phyloP scores from a whole-genome alignment of 2,113 vertebrate species.

The Scomber colias region DNA sequence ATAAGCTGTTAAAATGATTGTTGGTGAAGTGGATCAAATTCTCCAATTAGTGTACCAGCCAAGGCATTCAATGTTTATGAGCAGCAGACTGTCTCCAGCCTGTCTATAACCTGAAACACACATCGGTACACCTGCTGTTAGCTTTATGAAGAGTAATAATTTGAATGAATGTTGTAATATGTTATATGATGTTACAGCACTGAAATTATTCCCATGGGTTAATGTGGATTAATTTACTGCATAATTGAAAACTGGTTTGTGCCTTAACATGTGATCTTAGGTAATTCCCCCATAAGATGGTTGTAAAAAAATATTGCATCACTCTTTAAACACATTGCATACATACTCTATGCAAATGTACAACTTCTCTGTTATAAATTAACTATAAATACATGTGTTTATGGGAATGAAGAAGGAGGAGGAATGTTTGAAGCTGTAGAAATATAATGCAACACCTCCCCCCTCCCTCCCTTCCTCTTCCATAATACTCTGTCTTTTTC shows the following conservation, averaged over 20 bases:
- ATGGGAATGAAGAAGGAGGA: not conserved
- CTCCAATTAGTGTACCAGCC: conserved; percentile 56
- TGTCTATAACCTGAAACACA: conserved; percentile 60
- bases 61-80: conserved; percentile 62
- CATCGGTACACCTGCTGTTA: conserved; percentile 68
- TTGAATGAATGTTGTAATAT: conserved; percentile 23
- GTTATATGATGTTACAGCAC: conserved; percentile 19
- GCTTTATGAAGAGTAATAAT: conserved; percentile 41
- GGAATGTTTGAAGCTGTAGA: not conserved
- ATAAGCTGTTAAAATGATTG: conserved; percentile 65
- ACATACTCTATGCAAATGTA: not conserved
- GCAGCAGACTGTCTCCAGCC: conserved; percentile 63
- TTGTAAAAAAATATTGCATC: conserved; percentile 1
- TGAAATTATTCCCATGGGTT: conserved; percentile 17
- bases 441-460: not conserved
- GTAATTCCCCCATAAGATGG: not conserved
- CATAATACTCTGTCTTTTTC: conserved; percentile 8
- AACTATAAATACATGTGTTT: not conserved
- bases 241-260: conserved; percentile 4
- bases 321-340: not conserved
- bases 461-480: not conserved
- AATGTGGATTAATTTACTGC: conserved; percentile 21
- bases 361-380: not conserved
- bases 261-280: conserved; percentile 1
- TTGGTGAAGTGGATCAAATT: conserved; percentile 71